Conservation (phyloP, 2,113 vertebrate species). For the Pimephales promelas region DNA sequence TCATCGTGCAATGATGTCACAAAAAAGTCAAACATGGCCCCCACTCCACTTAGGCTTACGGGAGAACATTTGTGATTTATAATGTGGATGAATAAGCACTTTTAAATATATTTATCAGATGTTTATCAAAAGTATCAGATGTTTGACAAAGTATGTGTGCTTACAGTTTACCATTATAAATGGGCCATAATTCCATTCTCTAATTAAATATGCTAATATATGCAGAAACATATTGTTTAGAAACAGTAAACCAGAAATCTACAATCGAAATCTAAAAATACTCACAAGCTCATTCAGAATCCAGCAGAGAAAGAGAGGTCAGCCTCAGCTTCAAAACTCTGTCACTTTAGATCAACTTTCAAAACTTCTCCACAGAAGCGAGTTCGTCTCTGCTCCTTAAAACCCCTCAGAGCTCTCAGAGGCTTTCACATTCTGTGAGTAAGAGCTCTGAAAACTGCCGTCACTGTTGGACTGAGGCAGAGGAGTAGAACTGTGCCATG, state of each 20-base stretch:
- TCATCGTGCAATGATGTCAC: background rate
- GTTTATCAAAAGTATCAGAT: background rate
- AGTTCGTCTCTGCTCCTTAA: slow-evolving; percentile 22
- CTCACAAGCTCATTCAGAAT: slow-evolving; percentile 21
- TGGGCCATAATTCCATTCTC: background rate
- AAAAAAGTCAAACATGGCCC: background rate
- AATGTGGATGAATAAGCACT: background rate
- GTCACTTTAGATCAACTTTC: slow-evolving; percentile 48
- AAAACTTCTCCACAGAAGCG: slow-evolving; percentile 23
- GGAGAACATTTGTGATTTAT: background rate
- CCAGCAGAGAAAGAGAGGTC: slow-evolving; percentile 19
- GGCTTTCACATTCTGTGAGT: slow-evolving; percentile 21
- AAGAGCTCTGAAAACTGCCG: background rate
- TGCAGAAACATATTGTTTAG: background rate
- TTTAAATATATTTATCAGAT: background rate
- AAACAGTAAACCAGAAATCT: background rate
- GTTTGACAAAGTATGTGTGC: background rate
- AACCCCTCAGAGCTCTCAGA: slow-evolving; percentile 34
- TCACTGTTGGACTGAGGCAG: slow-evolving; percentile 17
- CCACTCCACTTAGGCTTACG: background rate
- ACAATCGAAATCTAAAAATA: slow-evolving; percentile 7
- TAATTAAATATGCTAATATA: background rate
- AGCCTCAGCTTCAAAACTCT: slow-evolving; percentile 24
- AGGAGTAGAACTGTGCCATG: background rate
- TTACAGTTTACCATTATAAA: background rate